Base-by-base conservation (phyloP, 1,140 invertebrate genomes). In the Drosophila equinoxialis region DNA sequence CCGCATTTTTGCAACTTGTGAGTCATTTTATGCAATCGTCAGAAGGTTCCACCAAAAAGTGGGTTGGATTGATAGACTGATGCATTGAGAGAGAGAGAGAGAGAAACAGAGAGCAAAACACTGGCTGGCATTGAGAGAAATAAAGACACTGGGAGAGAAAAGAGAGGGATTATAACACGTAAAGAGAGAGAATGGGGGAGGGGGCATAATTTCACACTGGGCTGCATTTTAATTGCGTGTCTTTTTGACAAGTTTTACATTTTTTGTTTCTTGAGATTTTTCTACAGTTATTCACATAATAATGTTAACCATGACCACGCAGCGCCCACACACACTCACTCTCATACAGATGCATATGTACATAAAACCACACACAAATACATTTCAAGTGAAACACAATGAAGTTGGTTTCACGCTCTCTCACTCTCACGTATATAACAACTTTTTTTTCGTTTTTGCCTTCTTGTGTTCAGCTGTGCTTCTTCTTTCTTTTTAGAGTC, bases 11-110 rank as follows among this genome's bases (percentile, higher is more conserved):
- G 51, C 45, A 70, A 69, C 71, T 80, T 84, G 84, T 87, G 84
- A 89, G 61, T 89, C 84, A 89, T 89, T 89, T 89, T 89, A 81
- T 89, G 84, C 80, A 89, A 81, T 89, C 68, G 65, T 58, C 35
- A 71, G 65, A 76, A 66, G 71, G 41, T 60, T 72, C 68, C n/a
- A 37, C 67, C 68, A 80, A 72, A 30, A 81, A 84, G 71, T 84
- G 77, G 83, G 84, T 83, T 87, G 79, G 45, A 79, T 77, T 82
- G 77, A 82, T 66, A 79, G 61, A 71, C 42, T 72, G 73, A 67
- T 75, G 71, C 58, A 57, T 51, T 51, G 62, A 62, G 30, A 37
- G 65, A 58, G 59, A 39, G 48, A 58, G 51, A 23, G 57, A 45
- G 35, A 60, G 33, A 55, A 37, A 26, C 23, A 13, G 20, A 1